These are phyloP conservation scores for Meandrina meandrites DNA, from an alignment of 92 coral and sea anemone genomes.

Conservation along the genomic window DNA sequence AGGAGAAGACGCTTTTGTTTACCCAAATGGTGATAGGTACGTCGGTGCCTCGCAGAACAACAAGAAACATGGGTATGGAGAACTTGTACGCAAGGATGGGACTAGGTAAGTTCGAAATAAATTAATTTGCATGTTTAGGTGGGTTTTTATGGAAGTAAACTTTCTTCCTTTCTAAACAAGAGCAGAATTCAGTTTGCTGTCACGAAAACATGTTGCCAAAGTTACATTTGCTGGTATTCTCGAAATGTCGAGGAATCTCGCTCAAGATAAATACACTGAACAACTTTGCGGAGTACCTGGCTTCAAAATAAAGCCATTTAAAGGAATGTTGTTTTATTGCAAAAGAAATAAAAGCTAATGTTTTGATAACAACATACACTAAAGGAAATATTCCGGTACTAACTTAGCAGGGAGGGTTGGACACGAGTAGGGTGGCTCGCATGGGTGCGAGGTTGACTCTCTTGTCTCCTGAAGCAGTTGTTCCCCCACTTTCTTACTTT, in stretches of 20 bases:
- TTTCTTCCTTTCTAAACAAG: neutral
- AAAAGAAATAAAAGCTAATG: neutral
- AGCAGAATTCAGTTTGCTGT: neutral
- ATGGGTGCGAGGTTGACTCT: neutral
- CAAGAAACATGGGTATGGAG: constrained; percentile 77
- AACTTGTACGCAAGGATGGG: constrained; percentile 61
- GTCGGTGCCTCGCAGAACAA: constrained; percentile 63
- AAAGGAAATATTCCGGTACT: too few relatives aligned
- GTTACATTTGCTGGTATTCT: neutral
- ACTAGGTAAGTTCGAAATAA: constrained; percentile 49
- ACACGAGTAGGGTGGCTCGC: neutral
- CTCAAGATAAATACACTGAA: neutral
- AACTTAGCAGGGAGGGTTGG: neutral
- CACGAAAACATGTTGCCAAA: neutral
- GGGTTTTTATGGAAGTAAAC: neutral
- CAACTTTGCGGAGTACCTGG: too few relatives aligned
- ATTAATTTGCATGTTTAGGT: neutral
- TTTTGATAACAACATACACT: neutral
- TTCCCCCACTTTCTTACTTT: too few relatives aligned
- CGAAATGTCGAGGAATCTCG: neutral
- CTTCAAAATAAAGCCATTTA: too few relatives aligned
- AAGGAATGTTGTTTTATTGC: too few relatives aligned
- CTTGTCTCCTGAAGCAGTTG: neutral
- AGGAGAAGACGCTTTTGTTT: constrained; percentile 46
- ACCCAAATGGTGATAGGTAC: constrained; percentile 70